Percentiles rank a stretch among this genome's conserved stretches.
Evolutionary conservation across 2,888 invertebrate genomes (phyloP).

Genomic region (Philereme transversata): DNA sequence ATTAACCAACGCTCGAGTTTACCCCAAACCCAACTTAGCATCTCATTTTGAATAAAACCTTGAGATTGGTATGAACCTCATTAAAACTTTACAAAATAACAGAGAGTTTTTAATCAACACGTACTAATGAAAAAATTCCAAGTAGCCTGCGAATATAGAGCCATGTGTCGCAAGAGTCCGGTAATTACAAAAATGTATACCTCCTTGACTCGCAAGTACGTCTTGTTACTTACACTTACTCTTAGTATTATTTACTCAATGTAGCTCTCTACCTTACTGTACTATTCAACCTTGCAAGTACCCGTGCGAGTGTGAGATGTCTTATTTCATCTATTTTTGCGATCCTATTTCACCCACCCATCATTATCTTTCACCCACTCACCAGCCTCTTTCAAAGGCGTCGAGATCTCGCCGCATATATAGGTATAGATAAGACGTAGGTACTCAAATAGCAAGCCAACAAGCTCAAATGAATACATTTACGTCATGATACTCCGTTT

Average conservation of each 20-base stretch:
- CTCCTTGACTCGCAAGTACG: too few relatives aligned
- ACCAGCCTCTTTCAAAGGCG: slow-evolving; percentile 2
- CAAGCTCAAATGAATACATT: slow-evolving; percentile 7
- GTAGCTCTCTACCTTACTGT: too few relatives aligned
- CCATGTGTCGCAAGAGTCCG: background rate
- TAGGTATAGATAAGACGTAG: slow-evolving; percentile 1
- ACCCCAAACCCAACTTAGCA: slow-evolving; percentile 16
- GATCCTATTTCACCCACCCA: slow-evolving; percentile 1
- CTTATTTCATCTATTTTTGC: slow-evolving; percentile 2
- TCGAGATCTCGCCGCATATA: slow-evolving; percentile 2
- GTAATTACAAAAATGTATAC: background rate
- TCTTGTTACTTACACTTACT: too few relatives aligned
- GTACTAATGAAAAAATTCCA: slow-evolving; percentile 1
- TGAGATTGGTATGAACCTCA: slow-evolving; percentile 18
- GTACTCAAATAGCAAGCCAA: background rate
- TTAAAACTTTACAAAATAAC: slow-evolving; percentile 27
- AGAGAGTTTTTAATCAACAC: slow-evolving; percentile 25
- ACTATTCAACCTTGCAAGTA: too few relatives aligned
- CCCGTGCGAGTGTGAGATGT: too few relatives aligned
- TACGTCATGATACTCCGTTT: slow-evolving; percentile 21
- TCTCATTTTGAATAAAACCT: slow-evolving; percentile 22
- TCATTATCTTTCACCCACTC: slow-evolving; percentile 6
- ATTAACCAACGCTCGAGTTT: slow-evolving; percentile 21
- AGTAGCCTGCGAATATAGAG: too few relatives aligned
- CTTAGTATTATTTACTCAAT: too few relatives aligned